A percentile compares a stretch with the other conserved stretches of the same genome.
These are phyloP conservation scores for Falco punctatus DNA, from an alignment of 2,113 vertebrate genomes.

Conservation along the genomic window DNA sequence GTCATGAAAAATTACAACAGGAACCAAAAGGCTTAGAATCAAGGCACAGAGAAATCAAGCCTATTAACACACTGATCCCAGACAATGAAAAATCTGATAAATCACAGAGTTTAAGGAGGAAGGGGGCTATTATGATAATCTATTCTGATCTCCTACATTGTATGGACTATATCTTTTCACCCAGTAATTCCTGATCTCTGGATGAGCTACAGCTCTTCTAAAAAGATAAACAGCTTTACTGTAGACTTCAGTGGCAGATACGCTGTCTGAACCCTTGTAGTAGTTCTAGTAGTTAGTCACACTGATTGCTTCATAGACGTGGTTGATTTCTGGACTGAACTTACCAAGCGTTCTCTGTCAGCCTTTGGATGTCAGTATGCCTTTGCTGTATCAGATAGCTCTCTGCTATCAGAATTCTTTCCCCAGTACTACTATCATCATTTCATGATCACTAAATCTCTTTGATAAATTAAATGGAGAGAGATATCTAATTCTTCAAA, in stretches of 20 bases:
- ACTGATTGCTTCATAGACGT: not conserved
- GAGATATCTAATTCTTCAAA: not conserved
- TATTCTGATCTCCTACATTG: not conserved
- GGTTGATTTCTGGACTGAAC: not conserved
- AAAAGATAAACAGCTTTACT: not conserved
- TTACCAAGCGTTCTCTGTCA: not conserved
- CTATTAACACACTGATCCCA: not conserved
- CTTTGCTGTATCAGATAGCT: not conserved
- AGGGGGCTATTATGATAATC: not conserved
- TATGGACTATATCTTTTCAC: not conserved
- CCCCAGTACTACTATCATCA: not conserved
- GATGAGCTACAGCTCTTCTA: not conserved
- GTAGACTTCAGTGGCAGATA: not conserved
- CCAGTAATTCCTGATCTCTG: not conserved
- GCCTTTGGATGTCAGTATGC: not conserved
- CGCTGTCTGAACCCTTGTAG: not conserved
- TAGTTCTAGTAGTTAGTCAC: not conserved
- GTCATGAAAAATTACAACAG: not conserved
- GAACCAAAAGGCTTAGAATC: not conserved
- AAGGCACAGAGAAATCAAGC: not conserved
- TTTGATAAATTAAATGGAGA: not conserved
- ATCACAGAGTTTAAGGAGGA: not conserved
- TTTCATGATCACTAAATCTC: not conserved
- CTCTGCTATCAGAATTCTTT: not conserved
- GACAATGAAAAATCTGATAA: not conserved